Evolutionary conservation across 2,888 invertebrate species (phyloP), one percentile per base, ranked within the genome.

Genomic region (Luperina nickerlii): DNA sequence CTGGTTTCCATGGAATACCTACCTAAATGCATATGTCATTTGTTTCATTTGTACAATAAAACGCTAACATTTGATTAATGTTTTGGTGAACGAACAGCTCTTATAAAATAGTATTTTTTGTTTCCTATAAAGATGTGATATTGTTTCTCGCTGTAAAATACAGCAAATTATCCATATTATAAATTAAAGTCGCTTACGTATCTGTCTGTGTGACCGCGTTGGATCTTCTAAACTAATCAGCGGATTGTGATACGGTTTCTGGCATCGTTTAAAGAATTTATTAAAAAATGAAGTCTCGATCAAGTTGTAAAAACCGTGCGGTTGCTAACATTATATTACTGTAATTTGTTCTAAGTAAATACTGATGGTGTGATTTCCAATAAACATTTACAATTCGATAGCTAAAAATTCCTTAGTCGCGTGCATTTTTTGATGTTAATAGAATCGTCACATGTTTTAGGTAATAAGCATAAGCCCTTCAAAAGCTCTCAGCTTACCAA

Each of bases 1-100:
- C 87, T 92, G 92, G 86, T 86, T 87, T 84, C 82, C 73, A 79
- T 78, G 77, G 74, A 70, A 82, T 77, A 54, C n/a, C 27, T 32
- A 82, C 81, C 60, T 54, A 77, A 79, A 82, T 76, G 71, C 75
- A 73, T 48, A 76, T 66, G 42, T 57, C 79, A 85, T 72, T 20
- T 68, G 15, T 20, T 54, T 68, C 74, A 66, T 83, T 76, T 51
- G 48, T 71, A 76, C 69, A 85, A 83, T 74, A 87, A 85, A 74
- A 82, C 73, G 42, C 8, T 60, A 51, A 78, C 65, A 60, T 78
- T 76, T 80, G 83, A 82, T 67, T 75, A 76, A 80, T 80, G 83
- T 76, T 54, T 76, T 67, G 2, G 3, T 57, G 45, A 83, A 69
- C 27, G 60, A 51, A 82, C 18, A 51, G 42, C 65, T 79, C 57